Percentiles rank a stretch among this genome's conserved stretches.
These are phyloP conservation scores for Brachionus sp. DNA, from an alignment of 1,140 invertebrate genomes.

Conservation along the genomic window DNA sequence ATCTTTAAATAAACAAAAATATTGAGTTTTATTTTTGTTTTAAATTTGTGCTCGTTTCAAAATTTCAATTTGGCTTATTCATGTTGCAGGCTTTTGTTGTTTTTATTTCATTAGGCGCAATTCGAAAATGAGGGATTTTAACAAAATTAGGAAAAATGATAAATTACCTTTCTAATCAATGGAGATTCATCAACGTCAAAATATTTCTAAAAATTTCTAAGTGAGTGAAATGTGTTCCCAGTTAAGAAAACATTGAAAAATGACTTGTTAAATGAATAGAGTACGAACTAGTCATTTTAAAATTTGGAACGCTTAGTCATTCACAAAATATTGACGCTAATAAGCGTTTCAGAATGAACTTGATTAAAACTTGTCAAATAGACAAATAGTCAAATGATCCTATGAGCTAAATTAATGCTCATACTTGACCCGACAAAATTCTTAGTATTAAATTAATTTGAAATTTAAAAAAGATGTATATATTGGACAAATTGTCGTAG, in stretches of 20 bases:
- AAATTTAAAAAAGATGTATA: neutral
- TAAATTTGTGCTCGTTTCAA: neutral
- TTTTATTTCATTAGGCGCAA: neutral
- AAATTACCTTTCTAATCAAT: conserved; percentile 41
- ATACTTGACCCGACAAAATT: neutral
- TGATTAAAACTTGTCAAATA: neutral
- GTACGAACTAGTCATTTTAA: neutral
- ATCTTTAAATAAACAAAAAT: neutral
- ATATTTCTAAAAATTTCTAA: neutral
- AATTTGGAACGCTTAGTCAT: conserved; percentile 3
- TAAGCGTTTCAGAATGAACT: neutral
- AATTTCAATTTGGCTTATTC: neutral
- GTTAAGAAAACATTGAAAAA: conserved; percentile 28
- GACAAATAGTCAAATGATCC: neutral
- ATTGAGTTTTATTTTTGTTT: neutral
- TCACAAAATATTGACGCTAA: neutral
- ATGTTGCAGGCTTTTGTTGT: neutral
- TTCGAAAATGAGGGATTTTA: neutral
- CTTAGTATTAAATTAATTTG: neutral
- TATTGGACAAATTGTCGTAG: neutral
- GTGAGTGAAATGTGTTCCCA: conserved; percentile 21
- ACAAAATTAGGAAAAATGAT: conserved; percentile 25
- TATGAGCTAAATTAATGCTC: neutral
- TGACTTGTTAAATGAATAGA: neutral
- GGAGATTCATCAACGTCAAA: conserved; percentile 41